These are phyloP conservation scores for Megaceryle torquata DNA, from an alignment of 2,113 vertebrate species.

Conservation along the genomic window DNA sequence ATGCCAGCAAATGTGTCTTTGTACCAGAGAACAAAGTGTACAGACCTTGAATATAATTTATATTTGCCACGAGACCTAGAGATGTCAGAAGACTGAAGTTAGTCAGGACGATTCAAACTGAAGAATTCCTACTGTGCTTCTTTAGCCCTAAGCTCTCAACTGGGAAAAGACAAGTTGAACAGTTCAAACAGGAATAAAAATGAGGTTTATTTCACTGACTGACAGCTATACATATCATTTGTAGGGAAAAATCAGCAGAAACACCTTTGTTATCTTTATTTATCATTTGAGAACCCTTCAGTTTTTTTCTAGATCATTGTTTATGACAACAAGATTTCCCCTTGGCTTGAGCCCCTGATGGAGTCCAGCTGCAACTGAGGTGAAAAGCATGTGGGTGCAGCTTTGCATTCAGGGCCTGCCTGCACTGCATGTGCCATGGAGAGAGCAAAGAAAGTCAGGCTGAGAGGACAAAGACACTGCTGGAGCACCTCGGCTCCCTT, in stretches of 20 bases:
- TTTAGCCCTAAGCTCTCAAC: neutral
- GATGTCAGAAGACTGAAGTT: neutral
- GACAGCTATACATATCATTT: neutral
- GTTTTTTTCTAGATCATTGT: neutral
- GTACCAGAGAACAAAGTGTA: conserved; percentile 29
- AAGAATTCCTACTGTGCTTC: neutral
- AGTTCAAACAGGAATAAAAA: neutral
- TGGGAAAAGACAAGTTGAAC: neutral
- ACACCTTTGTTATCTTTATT: neutral
- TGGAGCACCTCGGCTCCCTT: neutral
- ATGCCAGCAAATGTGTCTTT: conserved; percentile 50
- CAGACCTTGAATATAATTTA: conserved; percentile 10
- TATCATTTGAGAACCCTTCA: neutral
- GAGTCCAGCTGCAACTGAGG: neutral
- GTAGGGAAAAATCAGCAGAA: neutral
- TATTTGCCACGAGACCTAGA: neutral
- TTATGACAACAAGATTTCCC: neutral
- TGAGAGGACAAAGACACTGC: neutral
- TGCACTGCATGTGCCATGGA: neutral
- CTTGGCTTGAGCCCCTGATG: neutral
- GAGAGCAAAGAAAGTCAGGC: neutral
- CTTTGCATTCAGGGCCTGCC: neutral
- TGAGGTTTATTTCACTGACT: neutral
- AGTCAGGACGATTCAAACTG: neutral
- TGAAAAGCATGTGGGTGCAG: neutral